phyloP scores from a whole-genome alignment of 2,888 invertebrate species.

The Tachina grossa region DNA sequence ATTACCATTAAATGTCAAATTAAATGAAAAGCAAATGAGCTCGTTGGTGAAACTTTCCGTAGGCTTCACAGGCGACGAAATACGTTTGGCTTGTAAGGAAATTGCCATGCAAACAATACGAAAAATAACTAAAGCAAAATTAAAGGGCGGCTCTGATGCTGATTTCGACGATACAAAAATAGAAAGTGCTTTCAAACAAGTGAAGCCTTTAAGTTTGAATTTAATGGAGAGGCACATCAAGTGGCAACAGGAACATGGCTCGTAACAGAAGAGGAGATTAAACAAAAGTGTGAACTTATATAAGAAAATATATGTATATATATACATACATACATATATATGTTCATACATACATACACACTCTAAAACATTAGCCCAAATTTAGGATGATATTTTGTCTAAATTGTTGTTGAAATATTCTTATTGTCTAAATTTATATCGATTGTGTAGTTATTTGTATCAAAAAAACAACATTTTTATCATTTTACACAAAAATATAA shows the following conservation, averaged over 20 bases:
- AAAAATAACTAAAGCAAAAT: slow-evolving; percentile 80
- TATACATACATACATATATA: no score
- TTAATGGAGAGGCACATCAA: slow-evolving; percentile 85
- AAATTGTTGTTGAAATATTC: no score
- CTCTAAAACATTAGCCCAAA: no score
- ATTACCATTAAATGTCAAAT: slow-evolving; percentile 82
- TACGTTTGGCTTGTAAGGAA: slow-evolving; percentile 94
- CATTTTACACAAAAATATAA: no score
- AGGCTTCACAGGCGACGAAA: slow-evolving; percentile 94
- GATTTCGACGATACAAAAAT: slow-evolving; percentile 62
- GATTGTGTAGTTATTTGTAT: no score
- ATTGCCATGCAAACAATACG: slow-evolving; percentile 92
- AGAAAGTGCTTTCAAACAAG: slow-evolving; percentile 78
- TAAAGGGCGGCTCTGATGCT: slow-evolving; percentile 51
- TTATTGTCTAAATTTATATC: no score
- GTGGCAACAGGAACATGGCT: slow-evolving; percentile 87
- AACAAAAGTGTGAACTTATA: neutral
- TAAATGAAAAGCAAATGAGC: slow-evolving; percentile 76
- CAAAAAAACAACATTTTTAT: no score
- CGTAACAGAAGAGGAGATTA: neutral
- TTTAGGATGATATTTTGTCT: no score
- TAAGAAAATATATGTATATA: neutral
- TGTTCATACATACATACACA: no score
- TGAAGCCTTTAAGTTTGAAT: slow-evolving; percentile 84
- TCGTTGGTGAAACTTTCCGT: slow-evolving; percentile 85